A percentile compares a stretch with the other conserved stretches of the same genome.
phyloP scores from a whole-genome alignment of 2,888 invertebrate species.

The Drosophila percnosoma region DNA sequence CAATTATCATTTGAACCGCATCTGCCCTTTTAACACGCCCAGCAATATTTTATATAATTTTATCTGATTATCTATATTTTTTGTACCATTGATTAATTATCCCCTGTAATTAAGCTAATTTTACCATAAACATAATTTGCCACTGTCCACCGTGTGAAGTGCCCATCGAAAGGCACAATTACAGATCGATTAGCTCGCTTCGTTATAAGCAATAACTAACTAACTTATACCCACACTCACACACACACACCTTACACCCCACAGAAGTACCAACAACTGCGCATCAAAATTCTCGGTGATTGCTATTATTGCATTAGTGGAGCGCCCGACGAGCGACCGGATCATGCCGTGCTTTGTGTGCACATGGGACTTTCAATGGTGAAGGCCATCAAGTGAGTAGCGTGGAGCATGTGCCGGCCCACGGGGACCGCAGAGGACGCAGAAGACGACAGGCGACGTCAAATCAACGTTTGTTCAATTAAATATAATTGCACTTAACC shows the following conservation, averaged over 20 bases:
- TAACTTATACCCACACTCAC: constrained; percentile 1
- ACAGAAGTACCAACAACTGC: constrained; percentile 95
- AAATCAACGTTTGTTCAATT: constrained; percentile 78
- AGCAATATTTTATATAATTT: not conserved
- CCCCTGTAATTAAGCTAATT: constrained; percentile 3
- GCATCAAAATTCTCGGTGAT: constrained; percentile 98
- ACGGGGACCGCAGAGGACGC: constrained; percentile 6
- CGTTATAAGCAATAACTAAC: constrained; percentile 24
- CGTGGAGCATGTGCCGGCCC: constrained; percentile 8
- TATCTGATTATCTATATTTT: constrained; percentile 6
- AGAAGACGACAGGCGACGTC: constrained; percentile 47
- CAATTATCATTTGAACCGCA: not conserved
- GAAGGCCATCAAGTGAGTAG: constrained; percentile 95
- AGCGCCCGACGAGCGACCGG: constrained; percentile 94
- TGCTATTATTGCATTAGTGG: constrained; percentile 99
- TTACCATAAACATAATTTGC: not conserved
- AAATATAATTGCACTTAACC: constrained; percentile 74
- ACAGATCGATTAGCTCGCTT: constrained; percentile 42
- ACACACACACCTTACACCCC: not conserved
- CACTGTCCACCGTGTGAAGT: constrained; percentile 1
- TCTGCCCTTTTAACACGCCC: not conserved
- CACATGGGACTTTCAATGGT: constrained; percentile 99
- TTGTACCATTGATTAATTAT: constrained; percentile 9
- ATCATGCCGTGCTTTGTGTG: constrained; percentile 96
- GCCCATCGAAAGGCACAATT: constrained; percentile 2